Evolutionary conservation across 2,888 invertebrate species (phyloP).

Genomic region (Cheilosia impressa): DNA sequence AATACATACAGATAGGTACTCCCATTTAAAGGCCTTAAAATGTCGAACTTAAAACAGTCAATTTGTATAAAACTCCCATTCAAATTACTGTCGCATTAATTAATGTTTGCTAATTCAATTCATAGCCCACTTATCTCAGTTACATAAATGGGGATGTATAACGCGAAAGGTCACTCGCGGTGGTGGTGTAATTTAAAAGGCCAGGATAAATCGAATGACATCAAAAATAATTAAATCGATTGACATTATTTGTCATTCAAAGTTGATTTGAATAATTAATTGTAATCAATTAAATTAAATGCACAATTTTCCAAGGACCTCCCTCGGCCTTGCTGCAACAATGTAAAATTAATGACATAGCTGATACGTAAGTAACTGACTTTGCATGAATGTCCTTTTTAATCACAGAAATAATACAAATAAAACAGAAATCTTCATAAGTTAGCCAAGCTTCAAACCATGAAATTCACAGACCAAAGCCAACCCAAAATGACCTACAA

Average conservation of each 20-base stretch:
- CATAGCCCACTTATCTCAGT: not conserved
- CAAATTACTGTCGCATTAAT: not conserved
- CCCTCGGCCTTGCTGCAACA: not conserved
- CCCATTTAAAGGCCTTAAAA: too few relatives aligned
- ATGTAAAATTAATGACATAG: too few relatives aligned
- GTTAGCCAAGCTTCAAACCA: too few relatives aligned
- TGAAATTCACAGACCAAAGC: too few relatives aligned
- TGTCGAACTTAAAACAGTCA: too few relatives aligned
- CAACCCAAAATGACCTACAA: too few relatives aligned
- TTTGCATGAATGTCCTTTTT: too few relatives aligned
- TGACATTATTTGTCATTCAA: slow-evolving; percentile 34
- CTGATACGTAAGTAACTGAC: too few relatives aligned
- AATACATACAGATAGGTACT: too few relatives aligned
- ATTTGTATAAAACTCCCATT: not conserved
- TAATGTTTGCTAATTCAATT: not conserved
- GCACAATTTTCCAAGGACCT: not conserved
- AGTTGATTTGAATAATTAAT: slow-evolving; percentile 52
- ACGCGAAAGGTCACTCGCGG: slow-evolving; percentile 7
- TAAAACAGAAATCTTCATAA: too few relatives aligned
- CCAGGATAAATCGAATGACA: slow-evolving; percentile 9
- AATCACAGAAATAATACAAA: too few relatives aligned
- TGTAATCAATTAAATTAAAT: slow-evolving; percentile 45
- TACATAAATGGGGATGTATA: not conserved
- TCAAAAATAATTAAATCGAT: slow-evolving; percentile 51
- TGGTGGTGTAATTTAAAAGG: slow-evolving; percentile 17